These are phyloP conservation scores for Erannis defoliaria DNA, from an alignment of 2,888 invertebrate genomes.

Conservation along the genomic window DNA sequence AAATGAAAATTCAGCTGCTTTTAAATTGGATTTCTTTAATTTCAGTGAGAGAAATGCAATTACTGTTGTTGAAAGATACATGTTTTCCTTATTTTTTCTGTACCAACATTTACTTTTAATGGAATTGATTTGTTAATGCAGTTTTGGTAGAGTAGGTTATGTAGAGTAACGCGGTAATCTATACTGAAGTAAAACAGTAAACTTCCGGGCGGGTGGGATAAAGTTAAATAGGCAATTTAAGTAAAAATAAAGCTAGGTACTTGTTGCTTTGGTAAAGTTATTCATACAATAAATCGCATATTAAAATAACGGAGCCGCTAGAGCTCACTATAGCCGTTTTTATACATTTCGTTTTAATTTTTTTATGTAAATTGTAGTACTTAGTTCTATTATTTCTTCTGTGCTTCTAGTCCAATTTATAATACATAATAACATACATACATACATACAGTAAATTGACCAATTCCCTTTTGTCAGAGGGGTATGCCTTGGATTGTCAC, in stretches of 20 bases:
- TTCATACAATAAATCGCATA: too few species aligned
- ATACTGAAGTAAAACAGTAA: neutral
- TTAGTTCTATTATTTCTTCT: too few species aligned
- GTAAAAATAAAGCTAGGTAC: neutral
- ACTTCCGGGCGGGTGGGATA: neutral
- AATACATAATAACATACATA: too few species aligned
- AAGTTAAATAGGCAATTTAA: neutral
- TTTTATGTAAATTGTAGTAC: too few species aligned
- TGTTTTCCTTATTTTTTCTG: slow-evolving; percentile 28
- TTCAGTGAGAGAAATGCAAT: slow-evolving; percentile 24
- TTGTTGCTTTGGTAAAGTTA: too few species aligned
- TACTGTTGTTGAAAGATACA: slow-evolving; percentile 24
- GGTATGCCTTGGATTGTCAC: too few species aligned
- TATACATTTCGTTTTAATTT: too few species aligned
- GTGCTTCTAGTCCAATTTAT: too few species aligned
- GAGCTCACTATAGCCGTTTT: too few species aligned
- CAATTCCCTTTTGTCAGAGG: too few species aligned
- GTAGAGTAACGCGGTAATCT: neutral
- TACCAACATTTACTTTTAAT: slow-evolving; percentile 41
- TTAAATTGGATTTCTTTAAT: slow-evolving; percentile 29
- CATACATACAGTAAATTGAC: too few species aligned
- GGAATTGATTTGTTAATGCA: slow-evolving; percentile 62
- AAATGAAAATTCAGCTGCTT: slow-evolving; percentile 18
- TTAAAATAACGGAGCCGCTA: too few species aligned
- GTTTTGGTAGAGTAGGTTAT: slow-evolving; percentile 40